Base-by-base conservation (phyloP, 2,797 vertebrate species). In the Manis pentadactyla region DNA sequence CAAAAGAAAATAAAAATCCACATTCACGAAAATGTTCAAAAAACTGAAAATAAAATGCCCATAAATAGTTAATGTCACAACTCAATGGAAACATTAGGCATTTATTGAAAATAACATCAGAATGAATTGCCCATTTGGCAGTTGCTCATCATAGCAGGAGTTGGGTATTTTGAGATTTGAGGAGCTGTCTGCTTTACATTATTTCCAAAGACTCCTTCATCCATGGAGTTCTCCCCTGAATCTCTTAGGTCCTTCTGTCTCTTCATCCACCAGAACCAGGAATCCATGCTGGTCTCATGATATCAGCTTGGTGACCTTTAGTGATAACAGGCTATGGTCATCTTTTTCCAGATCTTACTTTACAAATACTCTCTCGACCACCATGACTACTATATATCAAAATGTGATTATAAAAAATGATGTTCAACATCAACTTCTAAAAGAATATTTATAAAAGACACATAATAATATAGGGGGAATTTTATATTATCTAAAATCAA, bases 1-100 rank as follows among this genome's bases (percentile, higher is more conserved):
- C 39, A 91, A 42, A 68, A 94, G n/a, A 83, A 94, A 87, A 87
- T 21, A 78, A 81, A 94, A 78, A 74, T 34, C n/a, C 5, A 18
- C 51, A 23, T 10, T 11, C 46, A 51, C 14, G 27, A 84, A 71
- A 2, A 51, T 69, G 61, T n/a, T 82, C 18, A 29, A 27, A 86
- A 84, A 31, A 11, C 0, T 61, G 64, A 39, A 93, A 95, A 84
- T 29, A 37, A 82, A 78, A 29, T 37, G 8, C 64, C 49, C 29
- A 74, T 78, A 90, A 92, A 42, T 1, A 46, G 49, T 13, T 11
- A 55, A 37, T 11, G 21, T 91, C 68, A 25, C 29, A 53, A 25
- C 37, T 95, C 75, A 73, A 3, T 71, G 74, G 68, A 90, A 69
- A 86, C 27, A 39, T 21, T 17, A 34, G 51, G n/a, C 4, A 63